These are phyloP conservation scores for Anthophora plumipes DNA, from an alignment of 2,888 invertebrate genomes.

Conservation along the genomic window DNA sequence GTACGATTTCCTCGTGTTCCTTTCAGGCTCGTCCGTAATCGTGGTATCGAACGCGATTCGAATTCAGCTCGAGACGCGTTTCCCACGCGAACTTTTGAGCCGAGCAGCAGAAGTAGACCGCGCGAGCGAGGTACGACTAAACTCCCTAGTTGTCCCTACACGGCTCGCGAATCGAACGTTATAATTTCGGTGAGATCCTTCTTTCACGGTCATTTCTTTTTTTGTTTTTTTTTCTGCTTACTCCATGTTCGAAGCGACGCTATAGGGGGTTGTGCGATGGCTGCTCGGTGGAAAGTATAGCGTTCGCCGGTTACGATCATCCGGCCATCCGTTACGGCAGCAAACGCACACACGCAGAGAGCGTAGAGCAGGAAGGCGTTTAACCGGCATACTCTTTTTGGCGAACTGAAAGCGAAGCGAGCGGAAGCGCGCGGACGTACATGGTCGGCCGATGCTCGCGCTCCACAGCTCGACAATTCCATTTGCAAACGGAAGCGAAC, in stretches of 20 bases:
- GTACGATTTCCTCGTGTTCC: constrained; percentile 44
- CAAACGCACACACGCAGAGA: neutral
- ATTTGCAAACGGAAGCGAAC: constrained; percentile 15
- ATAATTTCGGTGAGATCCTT: constrained; percentile 13
- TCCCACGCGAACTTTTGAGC: constrained; percentile 39
- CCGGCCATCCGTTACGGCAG: neutral
- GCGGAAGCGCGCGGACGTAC: constrained; percentile 17
- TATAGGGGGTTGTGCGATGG: neutral
- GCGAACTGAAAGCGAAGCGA: constrained; percentile 33
- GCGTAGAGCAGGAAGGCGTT: neutral
- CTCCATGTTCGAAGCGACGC: no score
- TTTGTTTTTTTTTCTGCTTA: no score
- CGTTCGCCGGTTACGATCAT: neutral
- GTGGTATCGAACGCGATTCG: constrained; percentile 35
- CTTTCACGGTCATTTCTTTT: no score
- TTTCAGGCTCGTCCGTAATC: constrained; percentile 28
- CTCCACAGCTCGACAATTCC: neutral
- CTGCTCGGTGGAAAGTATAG: neutral
- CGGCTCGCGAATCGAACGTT: neutral
- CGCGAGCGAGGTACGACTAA: neutral
- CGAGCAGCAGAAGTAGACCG: constrained; percentile 35
- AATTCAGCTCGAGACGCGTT: constrained; percentile 12
- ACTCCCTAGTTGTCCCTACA: no score
- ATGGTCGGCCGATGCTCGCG: constrained; percentile 4
- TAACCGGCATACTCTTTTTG: constrained; percentile 13